Evolutionary conservation across 1,140 invertebrate species (phyloP).

Genomic region (Ephestia elutella): DNA sequence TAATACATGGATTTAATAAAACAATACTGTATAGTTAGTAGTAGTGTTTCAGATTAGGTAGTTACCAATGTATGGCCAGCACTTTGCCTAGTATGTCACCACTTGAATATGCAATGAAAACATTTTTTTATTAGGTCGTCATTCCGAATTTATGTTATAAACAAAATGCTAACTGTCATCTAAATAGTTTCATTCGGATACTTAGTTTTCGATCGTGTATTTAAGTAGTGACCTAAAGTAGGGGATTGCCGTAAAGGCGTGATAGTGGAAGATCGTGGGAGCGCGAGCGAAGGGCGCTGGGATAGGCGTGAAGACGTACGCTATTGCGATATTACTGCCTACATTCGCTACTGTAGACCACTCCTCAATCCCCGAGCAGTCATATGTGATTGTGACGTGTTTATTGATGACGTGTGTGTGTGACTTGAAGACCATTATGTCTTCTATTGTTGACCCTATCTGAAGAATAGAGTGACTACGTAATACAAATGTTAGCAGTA

Average conservation of each 20-base stretch:
- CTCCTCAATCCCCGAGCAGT: no score
- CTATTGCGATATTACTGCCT: slow-evolving; percentile 29
- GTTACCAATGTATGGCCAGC: slow-evolving; percentile 26
- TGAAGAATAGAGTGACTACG: slow-evolving; percentile 2
- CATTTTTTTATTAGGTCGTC: neutral
- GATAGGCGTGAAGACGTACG: slow-evolving; percentile 41
- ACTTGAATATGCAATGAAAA: slow-evolving; percentile 39
- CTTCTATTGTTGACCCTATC: no score
- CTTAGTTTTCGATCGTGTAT: slow-evolving; percentile 38
- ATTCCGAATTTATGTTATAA: neutral
- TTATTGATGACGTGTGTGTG: no score
- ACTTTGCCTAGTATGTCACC: slow-evolving; percentile 33
- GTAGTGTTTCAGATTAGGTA: neutral
- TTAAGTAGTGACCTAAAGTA: slow-evolving; percentile 34
- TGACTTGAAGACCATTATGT: no score
- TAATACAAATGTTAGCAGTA: slow-evolving; percentile 9
- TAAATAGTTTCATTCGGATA: neutral
- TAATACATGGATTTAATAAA: no score
- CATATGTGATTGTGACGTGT: no score
- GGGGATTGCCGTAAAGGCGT: slow-evolving; percentile 54
- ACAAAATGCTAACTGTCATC: neutral
- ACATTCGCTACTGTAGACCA: slow-evolving; percentile 14
- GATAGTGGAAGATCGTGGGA: slow-evolving; percentile 61
- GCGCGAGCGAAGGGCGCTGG: slow-evolving; percentile 63
- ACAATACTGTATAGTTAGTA: neutral